Base-by-base conservation (phyloP, 2,888 invertebrate genomes). In the Euphydryas editha region DNA sequence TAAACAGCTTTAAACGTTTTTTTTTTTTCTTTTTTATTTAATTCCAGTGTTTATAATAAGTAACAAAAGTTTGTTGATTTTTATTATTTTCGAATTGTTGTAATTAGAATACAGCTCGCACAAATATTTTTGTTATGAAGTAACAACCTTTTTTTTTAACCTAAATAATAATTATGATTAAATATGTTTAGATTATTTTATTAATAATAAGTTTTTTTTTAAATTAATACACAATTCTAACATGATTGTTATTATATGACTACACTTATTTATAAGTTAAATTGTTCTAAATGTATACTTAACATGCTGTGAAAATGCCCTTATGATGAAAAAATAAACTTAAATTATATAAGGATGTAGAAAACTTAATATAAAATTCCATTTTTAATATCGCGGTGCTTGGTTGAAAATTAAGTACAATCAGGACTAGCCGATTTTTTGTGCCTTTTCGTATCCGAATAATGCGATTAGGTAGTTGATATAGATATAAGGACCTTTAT, bases 391-490 rank as follows among this genome's bases (percentile, higher is more conserved):
- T 21, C 24, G 15, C 8, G 49, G 49, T 24, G 21, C 49, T 51
- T 51, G 24, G 21, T 24, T 24, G 49, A 15, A 24, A 10, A 15
- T 24, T 24, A 15, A 51, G 24, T 51, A 51, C 49, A 21, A 21
- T 49, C 6, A 21, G 11, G 36, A 17, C 37, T 47, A 46, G 47
- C 62, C 59, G 65, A 65, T 61, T 54, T 63, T 68, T 63, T 58
- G 68, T 68, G 68, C 68, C 70, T 68, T 70, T 68, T 66, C 63
- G 47, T 63, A 55, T 68, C 30, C 42, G 54, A 42, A 63, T 62
- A 61, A 68, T 65, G 68, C 62, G 57, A 62, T 63, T 44, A 61
- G 59, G 51, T 60, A 44, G 46, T 37, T 63, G 24, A 39, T 49
- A 49, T 68, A 68, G 65, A 47, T 47, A 54, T 68, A 65, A 68